Conservation (phyloP, 2,113 vertebrate genomes). For the Ranitomeya variabilis region DNA sequence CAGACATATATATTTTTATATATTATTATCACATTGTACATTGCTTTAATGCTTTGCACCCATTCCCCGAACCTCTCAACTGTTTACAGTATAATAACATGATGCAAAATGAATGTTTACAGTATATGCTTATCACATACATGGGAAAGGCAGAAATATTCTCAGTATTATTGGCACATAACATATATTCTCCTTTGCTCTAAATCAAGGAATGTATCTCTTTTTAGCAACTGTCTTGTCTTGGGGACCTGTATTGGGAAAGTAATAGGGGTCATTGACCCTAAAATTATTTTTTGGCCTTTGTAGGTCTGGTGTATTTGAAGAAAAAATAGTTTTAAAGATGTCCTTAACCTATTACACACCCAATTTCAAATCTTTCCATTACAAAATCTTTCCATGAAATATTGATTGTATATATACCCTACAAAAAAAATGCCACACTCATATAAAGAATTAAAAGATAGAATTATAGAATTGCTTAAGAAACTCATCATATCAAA, state of each 20-base stretch:
- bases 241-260: not conserved
- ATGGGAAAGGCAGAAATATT: not conserved
- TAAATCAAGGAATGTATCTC: conserved; percentile 25
- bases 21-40: not conserved
- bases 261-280: conserved; percentile 48
- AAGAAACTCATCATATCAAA: no score
- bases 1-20: not conserved
- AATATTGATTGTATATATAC: no score
- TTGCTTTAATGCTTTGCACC: not conserved
- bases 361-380: not conserved
- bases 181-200: not conserved
- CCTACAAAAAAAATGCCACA: no score
- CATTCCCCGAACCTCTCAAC: not conserved
- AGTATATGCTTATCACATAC: not conserved
- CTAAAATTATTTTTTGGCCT: conserved; percentile 50
- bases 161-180: not conserved
- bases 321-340: not conserved
- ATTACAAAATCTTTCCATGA: not conserved
- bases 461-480: no score
- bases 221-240: not conserved
- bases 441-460: no score
- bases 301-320: not conserved
- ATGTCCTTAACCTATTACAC: not conserved
- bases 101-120: not conserved
- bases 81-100: not conserved